These are phyloP conservation scores for Gadus chalcogrammus DNA, from an alignment of 2,113 vertebrate species.

Conservation along the genomic window DNA sequence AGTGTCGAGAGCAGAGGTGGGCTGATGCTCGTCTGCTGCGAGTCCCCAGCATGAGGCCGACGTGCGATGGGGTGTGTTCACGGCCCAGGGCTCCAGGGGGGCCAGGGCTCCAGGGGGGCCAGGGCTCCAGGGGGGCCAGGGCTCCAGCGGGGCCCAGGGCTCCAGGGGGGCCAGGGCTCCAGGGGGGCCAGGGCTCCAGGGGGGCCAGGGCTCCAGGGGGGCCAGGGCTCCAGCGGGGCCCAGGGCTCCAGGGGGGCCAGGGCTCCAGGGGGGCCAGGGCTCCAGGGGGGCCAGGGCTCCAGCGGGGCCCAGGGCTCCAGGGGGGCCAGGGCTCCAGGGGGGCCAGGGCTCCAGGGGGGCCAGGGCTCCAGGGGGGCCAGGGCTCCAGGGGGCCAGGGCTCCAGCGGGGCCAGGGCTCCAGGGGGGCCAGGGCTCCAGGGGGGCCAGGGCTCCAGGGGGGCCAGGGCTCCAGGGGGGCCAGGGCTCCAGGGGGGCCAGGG, in stretches of 20 bases:
- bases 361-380: slow-evolving; percentile 1
- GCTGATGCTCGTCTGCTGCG: not conserved
- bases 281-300: slow-evolving; percentile 3
- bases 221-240: slow-evolving; percentile 1
- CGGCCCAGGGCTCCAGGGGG: slow-evolving; percentile 1
- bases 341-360: slow-evolving; percentile 3
- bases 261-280: too few relatives aligned
- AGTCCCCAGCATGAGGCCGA: not conserved
- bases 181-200: slow-evolving; percentile 6
- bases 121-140: slow-evolving; percentile 1
- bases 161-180: too few relatives aligned
- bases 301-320: slow-evolving; percentile 12
- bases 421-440: slow-evolving; percentile 11
- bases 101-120: not conserved
- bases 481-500: slow-evolving; percentile 3
- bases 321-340: too few relatives aligned
- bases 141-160: slow-evolving; percentile 2
- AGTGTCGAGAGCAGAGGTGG: not conserved
- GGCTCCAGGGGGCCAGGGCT: slow-evolving; percentile 3
- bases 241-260: slow-evolving; percentile 8
- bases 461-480: not conserved
- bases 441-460: slow-evolving; percentile 6
- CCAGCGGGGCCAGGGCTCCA: slow-evolving; percentile 9
- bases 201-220: slow-evolving; percentile 6
- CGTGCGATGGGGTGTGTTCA: not conserved